These are phyloP conservation scores for Micrasema longulum DNA, from an alignment of 1,140 invertebrate species.

Conservation along the genomic window DNA sequence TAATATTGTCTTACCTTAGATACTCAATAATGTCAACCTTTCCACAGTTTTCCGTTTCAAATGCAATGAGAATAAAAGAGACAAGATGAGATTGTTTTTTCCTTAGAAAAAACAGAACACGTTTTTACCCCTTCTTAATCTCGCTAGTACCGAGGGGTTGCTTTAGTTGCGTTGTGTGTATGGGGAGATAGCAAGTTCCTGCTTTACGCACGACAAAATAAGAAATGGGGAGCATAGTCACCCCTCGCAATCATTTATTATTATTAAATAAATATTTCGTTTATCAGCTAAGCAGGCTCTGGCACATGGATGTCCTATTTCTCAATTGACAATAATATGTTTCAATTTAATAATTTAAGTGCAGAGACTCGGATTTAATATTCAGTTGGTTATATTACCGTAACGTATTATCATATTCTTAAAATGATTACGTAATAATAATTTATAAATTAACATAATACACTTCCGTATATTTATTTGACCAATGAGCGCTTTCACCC, in stretches of 20 bases:
- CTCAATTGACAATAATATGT: too few relatives aligned
- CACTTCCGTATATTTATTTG: too few relatives aligned
- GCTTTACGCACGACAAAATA: conserved; percentile 13
- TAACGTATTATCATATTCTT: too few relatives aligned
- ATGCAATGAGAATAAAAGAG: conserved; percentile 17
- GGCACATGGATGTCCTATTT: too few relatives aligned
- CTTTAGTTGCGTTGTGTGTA: background rate
- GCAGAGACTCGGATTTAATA: too few relatives aligned
- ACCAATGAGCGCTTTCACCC: too few relatives aligned
- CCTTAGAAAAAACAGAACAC: conserved; percentile 1
- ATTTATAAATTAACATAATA: too few relatives aligned
- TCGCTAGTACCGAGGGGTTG: background rate
- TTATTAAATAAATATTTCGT: conserved; percentile 31
- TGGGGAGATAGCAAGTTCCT: background rate
- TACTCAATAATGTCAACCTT: background rate
- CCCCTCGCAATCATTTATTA: conserved; percentile 21
- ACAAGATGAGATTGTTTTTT: conserved; percentile 15
- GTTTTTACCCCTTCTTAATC: conserved; percentile 20
- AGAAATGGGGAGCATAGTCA: background rate
- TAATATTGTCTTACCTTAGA: too few relatives aligned
- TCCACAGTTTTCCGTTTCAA: background rate
- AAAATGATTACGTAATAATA: too few relatives aligned
- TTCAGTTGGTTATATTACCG: too few relatives aligned
- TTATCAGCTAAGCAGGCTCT: conserved; percentile 7
- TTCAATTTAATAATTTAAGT: too few relatives aligned